These are phyloP conservation scores for Budorcas taxicolor DNA, from an alignment of 2,113 vertebrate species.

Conservation along the genomic window DNA sequence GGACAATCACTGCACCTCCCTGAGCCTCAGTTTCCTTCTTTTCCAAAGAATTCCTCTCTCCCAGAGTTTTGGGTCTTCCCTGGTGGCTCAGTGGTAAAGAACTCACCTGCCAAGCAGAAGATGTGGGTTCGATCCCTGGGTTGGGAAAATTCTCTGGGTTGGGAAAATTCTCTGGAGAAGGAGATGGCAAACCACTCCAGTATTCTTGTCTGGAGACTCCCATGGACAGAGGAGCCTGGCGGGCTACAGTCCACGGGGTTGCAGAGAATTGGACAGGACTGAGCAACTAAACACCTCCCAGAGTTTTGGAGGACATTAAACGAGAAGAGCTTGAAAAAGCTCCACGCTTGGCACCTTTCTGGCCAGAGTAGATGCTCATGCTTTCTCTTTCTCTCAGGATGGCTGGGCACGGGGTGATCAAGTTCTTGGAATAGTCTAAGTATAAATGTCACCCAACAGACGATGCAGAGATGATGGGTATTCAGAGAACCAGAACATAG, in stretches of 20 bases:
- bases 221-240: background rate
- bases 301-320: background rate
- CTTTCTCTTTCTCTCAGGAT: background rate
- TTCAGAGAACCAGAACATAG: background rate
- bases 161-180: background rate
- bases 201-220: background rate
- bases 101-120: background rate
- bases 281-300: background rate
- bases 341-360: background rate
- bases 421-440: background rate
- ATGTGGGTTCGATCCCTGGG: background rate
- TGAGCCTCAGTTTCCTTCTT: background rate
- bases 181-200: background rate
- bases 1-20: background rate
- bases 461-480: background rate
- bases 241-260: rapidly evolving
- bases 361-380: background rate
- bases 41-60: background rate
- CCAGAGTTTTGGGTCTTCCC: background rate
- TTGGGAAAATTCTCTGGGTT: background rate
- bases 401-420: background rate
- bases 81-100: background rate
- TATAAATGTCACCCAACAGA: background rate
- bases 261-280: background rate
- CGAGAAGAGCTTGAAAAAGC: background rate